Percentiles rank a stretch among this genome's conserved stretches.
These are phyloP conservation scores for Diadophis punctatus DNA, from an alignment of 2,113 vertebrate species.

Conservation along the genomic window DNA sequence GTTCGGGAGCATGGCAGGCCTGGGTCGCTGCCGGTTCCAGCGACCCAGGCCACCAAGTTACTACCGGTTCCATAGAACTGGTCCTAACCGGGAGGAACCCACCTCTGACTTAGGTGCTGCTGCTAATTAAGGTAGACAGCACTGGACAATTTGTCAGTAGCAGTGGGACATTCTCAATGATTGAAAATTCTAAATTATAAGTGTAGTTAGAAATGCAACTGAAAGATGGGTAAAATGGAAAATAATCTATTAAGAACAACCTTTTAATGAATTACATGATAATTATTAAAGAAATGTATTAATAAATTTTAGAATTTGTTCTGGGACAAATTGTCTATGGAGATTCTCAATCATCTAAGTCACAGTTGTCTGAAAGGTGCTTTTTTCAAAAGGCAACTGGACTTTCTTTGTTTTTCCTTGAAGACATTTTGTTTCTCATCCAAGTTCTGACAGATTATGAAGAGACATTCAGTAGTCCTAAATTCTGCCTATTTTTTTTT, in stretches of 20 bases:
- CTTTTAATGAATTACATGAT: neutral
- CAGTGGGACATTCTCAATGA: neutral
- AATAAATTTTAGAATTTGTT: neutral
- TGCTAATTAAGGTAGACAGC: neutral
- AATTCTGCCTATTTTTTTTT: neutral
- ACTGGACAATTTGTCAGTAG: neutral
- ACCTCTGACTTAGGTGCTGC: neutral
- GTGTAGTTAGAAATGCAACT: neutral
- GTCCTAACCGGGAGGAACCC: too few species aligned
- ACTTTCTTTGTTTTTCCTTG: too few species aligned
- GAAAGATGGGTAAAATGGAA: neutral
- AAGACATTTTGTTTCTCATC: too few species aligned
- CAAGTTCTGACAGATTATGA: neutral
- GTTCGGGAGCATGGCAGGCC: too few species aligned
- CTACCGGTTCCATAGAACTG: too few species aligned
- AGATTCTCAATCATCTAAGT: too few species aligned
- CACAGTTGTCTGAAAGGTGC: too few species aligned
- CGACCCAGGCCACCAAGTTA: too few species aligned
- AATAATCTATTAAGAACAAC: neutral
- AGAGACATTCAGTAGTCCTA: neutral
- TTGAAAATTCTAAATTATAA: neutral
- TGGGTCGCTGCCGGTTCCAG: too few species aligned
- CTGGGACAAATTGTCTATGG: neutral
- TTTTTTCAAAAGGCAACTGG: too few species aligned
- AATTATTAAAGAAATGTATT: neutral